Evolutionary conservation across 2,888 invertebrate species (phyloP), one percentile per base, ranked within the genome.

Genomic region (Cantharis rufa): DNA sequence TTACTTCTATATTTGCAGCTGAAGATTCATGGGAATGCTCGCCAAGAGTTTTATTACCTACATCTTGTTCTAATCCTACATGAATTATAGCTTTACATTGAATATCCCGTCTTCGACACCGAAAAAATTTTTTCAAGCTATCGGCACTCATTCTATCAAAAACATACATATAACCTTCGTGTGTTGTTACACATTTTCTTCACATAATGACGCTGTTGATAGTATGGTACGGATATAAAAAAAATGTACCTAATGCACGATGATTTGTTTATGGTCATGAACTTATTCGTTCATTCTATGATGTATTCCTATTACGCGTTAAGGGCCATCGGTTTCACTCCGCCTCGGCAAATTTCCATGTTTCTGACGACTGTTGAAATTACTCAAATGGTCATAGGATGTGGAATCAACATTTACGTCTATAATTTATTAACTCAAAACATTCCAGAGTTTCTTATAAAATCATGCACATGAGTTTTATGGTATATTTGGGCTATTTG

Each of bases 231-330:
- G 94, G 95, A 10, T 96, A 96, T 89, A 94, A 95, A 70, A 96
- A 96, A 88, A 95, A 95, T 89, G 95, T 96, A 73, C 93, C 96
- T 11, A 95, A 95, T 63, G 96, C 96, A 72, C 92, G 97, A 82
- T 97, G 97, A n/a, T n/a, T n/a, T n/a, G 97, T 97, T 96, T 89
- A 95, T 97, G 85, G 95, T 96, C 75, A 96, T 97, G 96, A 97
- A 97, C 89, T 97, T 96, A 86, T 94, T 94, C 85, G 96, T 97
- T 73, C 96, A 96, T 89, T 92, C 93, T 76, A 92, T 96, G 83
- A 98, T 98, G 97, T 97, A 97, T 89, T 92, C 94, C 5, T 97
- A 97, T 89, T 98, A 95, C 89, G 96, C 96, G 1, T 89, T 96
- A 72, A 93, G 94, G 84, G 95, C 96, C 82, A 94, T 96, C 91